Percentiles rank a stretch among this genome's conserved stretches.
Evolutionary conservation across 2,888 invertebrate species (phyloP).

Genomic region (Ecliptopera silaceata): DNA sequence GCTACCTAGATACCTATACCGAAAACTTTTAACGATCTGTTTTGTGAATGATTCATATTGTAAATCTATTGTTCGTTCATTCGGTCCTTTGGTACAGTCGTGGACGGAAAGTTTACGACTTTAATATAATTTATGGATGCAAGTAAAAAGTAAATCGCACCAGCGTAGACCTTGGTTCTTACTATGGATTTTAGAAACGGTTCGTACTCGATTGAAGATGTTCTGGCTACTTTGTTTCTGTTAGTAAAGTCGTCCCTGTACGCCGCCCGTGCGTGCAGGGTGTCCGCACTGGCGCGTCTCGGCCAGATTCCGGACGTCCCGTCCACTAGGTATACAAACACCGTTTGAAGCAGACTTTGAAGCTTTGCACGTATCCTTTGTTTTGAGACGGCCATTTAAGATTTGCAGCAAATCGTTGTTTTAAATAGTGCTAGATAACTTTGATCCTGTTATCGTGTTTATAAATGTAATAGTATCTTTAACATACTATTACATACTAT

Average conservation of each 20-base stretch:
- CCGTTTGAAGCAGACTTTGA: conserved; percentile 35
- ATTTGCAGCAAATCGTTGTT: conserved; percentile 8
- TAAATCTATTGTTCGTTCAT: conserved; percentile 18
- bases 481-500: too few relatives aligned
- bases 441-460: background rate
- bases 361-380: conserved; percentile 28
- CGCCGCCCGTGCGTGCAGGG: background rate
- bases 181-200: too few relatives aligned
- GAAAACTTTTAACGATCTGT: conserved; percentile 23
- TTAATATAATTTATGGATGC: background rate
- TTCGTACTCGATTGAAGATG: too few relatives aligned
- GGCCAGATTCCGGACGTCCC: conserved; percentile 47
- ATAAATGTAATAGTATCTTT: too few relatives aligned
- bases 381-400: conserved; percentile 14
- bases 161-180: too few relatives aligned
- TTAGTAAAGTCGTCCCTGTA: too few relatives aligned
- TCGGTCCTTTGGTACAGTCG: conserved; percentile 21
- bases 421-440: background rate
- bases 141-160: too few relatives aligned
- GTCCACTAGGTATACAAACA: conserved; percentile 33
- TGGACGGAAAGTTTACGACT: conserved; percentile 13
- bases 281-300: conserved; percentile 7
- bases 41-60: conserved; percentile 22
- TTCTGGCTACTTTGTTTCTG: too few relatives aligned
- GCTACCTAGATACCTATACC: background rate